A percentile compares a stretch with the other conserved stretches of the same genome.
phyloP scores from a whole-genome alignment of 2,888 invertebrate species.

The Microctonus aethiopoides region DNA sequence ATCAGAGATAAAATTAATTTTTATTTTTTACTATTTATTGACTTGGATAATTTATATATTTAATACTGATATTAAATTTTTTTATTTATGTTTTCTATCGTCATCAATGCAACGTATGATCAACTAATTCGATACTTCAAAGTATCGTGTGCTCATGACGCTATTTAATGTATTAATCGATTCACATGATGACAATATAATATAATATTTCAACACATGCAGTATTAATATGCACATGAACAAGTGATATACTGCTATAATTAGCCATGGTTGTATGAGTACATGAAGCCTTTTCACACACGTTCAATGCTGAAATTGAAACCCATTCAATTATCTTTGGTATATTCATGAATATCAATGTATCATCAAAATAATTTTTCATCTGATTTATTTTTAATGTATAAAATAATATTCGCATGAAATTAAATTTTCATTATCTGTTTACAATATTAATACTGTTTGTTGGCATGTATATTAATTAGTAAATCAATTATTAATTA shows the following conservation, averaged over 20 bases:
- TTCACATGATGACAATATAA: slow-evolving; percentile 1
- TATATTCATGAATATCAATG: background rate
- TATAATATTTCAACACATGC: background rate
- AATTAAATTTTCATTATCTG: no score
- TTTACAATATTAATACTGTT: no score
- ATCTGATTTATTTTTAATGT: no score
- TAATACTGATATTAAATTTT: background rate
- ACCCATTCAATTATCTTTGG: slow-evolving; percentile 1
- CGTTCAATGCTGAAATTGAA: background rate
- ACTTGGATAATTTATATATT: background rate
- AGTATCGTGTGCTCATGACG: background rate
- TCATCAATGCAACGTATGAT: background rate
- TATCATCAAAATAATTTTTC: no score
- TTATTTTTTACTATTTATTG: background rate
- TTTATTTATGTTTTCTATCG: background rate
- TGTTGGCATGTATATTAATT: no score
- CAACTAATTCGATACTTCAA: background rate
- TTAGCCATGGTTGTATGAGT: slow-evolving; percentile 7
- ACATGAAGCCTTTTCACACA: background rate
- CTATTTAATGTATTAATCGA: slow-evolving; percentile 21
- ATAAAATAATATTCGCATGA: no score
- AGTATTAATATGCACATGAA: background rate
- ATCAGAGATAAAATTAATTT: background rate
- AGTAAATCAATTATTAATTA: no score
- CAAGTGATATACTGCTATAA: slow-evolving; percentile 13